A percentile compares a stretch with the other conserved stretches of the same genome.
Conservation (phyloP, 1,140 invertebrate genomes). For the Cylas formicarius region DNA sequence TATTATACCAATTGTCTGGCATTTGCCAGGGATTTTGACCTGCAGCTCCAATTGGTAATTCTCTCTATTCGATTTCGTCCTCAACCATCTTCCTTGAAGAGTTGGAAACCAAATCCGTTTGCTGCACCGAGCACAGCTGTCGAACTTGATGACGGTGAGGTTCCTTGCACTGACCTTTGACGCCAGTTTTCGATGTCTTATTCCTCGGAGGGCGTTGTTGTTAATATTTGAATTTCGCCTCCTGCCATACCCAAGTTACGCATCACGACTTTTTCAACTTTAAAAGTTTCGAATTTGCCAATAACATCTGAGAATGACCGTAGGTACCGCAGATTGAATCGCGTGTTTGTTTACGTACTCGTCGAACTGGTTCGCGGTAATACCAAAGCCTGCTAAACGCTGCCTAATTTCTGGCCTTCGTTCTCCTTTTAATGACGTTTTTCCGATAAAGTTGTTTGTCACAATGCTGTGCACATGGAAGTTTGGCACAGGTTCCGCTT, state of each 20-base stretch:
- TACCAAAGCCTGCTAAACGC: constrained; percentile 20
- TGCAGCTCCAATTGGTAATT: constrained; percentile 21
- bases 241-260: constrained; percentile 12
- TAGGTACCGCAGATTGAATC: constrained; percentile 28
- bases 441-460: constrained; percentile 19
- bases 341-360: constrained; percentile 19
- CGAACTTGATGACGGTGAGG: constrained; percentile 15
- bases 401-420: constrained; percentile 23
- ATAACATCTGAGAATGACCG: constrained; percentile 21
- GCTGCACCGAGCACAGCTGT: constrained; percentile 18
- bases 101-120: constrained; percentile 17
- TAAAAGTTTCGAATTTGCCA: constrained; percentile 21
- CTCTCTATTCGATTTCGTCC: constrained; percentile 3
- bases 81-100: constrained; percentile 10
- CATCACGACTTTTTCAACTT: constrained; percentile 25
- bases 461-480: constrained; percentile 16
- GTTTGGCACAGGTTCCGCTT: constrained; percentile 20
- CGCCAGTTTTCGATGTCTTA: constrained; percentile 15
- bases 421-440: constrained; percentile 12
- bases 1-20: too few relatives aligned
- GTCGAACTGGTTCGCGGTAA: constrained; percentile 16
- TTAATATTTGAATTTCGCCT: constrained; percentile 23
- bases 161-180: constrained; percentile 12
- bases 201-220: constrained; percentile 12
- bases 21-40: too few relatives aligned